Percentiles rank a stretch among this genome's conserved stretches.
Evolutionary conservation across 2,797 vertebrate genomes (phyloP).

Genomic region (Eptatretus atami): DNA sequence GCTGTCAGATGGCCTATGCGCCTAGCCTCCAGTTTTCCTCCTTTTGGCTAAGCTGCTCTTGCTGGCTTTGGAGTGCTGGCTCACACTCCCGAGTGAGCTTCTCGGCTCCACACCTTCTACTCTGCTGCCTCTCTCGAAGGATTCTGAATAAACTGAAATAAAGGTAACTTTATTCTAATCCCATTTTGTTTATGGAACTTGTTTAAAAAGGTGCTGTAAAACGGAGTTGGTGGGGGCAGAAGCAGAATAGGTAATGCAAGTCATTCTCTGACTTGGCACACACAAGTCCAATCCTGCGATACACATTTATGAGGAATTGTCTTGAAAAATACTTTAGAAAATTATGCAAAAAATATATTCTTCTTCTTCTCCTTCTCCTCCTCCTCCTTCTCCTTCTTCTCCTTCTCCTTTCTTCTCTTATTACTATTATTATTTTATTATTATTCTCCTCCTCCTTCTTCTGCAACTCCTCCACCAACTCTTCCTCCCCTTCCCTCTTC

Average conservation of each 20-base stretch:
- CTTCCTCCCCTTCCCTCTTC: too few species aligned
- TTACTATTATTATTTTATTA: too few species aligned
- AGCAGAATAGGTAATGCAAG: too few species aligned
- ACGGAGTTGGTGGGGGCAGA: too few species aligned
- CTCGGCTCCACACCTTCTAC: not conserved
- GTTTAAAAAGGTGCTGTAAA: too few species aligned
- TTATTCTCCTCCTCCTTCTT: too few species aligned
- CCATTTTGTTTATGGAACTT: not conserved
- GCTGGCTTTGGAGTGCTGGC: constrained; percentile 11
- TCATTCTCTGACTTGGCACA: not conserved
- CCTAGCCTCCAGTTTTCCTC: constrained; percentile 48
- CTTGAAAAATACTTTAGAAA: not conserved
- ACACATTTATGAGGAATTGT: not conserved
- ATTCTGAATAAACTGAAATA: not conserved
- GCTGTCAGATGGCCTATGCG: constrained; percentile 37
- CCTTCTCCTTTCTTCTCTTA: too few species aligned
- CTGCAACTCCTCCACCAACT: too few species aligned
- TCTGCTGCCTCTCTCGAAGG: not conserved
- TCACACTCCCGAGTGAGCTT: not conserved
- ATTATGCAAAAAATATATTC: too few species aligned
- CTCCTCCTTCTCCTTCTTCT: too few species aligned
- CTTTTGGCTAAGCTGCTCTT: constrained; percentile 40
- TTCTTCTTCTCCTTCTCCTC: too few species aligned
- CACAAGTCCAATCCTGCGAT: not conserved
- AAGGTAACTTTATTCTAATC: not conserved